Base-by-base conservation (phyloP, 2,888 invertebrate species). In the Acleris holmiana region DNA sequence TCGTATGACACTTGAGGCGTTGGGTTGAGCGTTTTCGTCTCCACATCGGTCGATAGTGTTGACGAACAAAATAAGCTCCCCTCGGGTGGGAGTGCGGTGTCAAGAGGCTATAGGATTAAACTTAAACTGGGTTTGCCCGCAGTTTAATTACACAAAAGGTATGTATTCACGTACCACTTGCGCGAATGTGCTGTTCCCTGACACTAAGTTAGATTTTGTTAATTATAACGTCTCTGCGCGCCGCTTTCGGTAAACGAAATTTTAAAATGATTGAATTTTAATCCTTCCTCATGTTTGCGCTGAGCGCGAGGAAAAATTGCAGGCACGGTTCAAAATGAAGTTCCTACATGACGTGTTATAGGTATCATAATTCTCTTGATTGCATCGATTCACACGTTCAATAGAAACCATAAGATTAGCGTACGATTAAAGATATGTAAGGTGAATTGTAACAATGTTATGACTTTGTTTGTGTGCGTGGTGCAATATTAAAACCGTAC, bases 41-140 rank as follows among this genome's bases (percentile, higher is more conserved):
- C 83, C 78, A 84, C 85, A 82, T 85, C 83, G 87, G 85, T 91
- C 89, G 88, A 91, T 87, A 90, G 89, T 88, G 89, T 90, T 89
- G 89, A 89, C 89, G 88, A 88, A 91, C 89, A 89, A 89, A 91
- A 92, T 91, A 91, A 90, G 86, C 89, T 89, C 85, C 88, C 88
- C 87, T 82, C 72, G 80, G 77, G 83, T 78, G 83, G 83, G 83
- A 85, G 88, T 83, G 88, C 82, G 88, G 89, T 89, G 91, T 92
- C 91, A 92, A 91, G 91, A 91, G 90, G 91, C 89, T 90, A 89
- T 88, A 89, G 89, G 91, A 92, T 91, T 91, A 90, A 91, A 91
- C 91, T 91, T 88, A 88, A 89, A 91, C 89, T 88, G 85, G 88
- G 88, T 89, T 89, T 86, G 85, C 85, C 89, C 86, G 82, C 86